Conservation (phyloP, 2,113 vertebrate genomes). For the Oncorhynchus gorbuscha region DNA sequence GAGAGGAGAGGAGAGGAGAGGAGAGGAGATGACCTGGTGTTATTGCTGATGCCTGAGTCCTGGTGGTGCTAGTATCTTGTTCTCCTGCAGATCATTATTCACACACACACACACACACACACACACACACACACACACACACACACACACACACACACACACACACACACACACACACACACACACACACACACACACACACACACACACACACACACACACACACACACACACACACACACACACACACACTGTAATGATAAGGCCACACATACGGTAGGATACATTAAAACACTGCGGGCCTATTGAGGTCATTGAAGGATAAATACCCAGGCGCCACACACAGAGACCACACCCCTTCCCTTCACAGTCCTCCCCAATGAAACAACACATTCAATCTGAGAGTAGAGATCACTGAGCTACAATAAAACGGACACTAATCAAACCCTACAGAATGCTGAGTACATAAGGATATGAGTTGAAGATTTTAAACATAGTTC, state of each 20-base stretch:
- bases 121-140: conserved; percentile 5
- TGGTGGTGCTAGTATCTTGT: conserved; percentile 69
- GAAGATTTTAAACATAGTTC: conserved; percentile 51
- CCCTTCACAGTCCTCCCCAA: conserved; percentile 4
- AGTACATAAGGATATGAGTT: neutral
- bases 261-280: too few relatives aligned
- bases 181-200: conserved; percentile 4
- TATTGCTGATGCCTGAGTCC: conserved; percentile 72
- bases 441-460: conserved; percentile 43
- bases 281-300: too few relatives aligned
- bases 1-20: conserved; percentile 22
- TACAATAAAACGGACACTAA: conserved; percentile 29
- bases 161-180: conserved; percentile 24
- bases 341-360: conserved; percentile 18
- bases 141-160: neutral
- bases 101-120: conserved; percentile 21
- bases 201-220: conserved; percentile 4
- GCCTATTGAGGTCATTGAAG: too few relatives aligned
- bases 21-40: conserved; percentile 32
- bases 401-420: conserved; percentile 16
- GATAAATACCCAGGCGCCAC: neutral
- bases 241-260: conserved; percentile 30
- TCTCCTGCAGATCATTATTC: conserved; percentile 73
- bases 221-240: conserved; percentile 3
- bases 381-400: conserved; percentile 7